Conservation (phyloP, 2,797 vertebrate genomes). For the Poecilia picta region DNA sequence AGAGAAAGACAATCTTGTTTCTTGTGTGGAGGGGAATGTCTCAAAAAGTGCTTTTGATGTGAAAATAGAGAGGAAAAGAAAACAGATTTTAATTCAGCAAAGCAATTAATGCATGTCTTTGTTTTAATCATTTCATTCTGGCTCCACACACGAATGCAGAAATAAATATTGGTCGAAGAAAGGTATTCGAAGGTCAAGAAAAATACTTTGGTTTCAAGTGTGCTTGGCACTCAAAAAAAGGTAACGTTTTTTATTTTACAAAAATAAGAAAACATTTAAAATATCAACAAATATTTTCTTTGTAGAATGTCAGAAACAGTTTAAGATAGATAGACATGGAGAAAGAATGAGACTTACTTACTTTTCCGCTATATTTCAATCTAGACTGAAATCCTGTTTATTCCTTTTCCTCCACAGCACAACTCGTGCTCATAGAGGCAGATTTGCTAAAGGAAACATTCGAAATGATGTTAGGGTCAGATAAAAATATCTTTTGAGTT, state of each 20-base stretch:
- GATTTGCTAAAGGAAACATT: not conserved
- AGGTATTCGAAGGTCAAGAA: slow-evolving; percentile 10
- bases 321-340: not conserved
- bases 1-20: slow-evolving; percentile 59
- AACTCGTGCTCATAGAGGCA: not conserved
- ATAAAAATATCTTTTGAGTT: not conserved
- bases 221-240: not conserved
- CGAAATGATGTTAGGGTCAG: not conserved
- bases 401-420: not conserved
- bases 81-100: slow-evolving; percentile 15
- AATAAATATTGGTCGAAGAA: not conserved
- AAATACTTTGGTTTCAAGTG: slow-evolving; percentile 5
- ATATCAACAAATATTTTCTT: not conserved
- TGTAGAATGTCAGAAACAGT: no score
- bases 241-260: not conserved
- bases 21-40: slow-evolving; percentile 13
- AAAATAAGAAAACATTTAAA: not conserved
- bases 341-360: not conserved
- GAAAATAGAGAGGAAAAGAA: not conserved
- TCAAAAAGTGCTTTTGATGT: not conserved
- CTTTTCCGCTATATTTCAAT: not conserved
- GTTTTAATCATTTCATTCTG: slow-evolving; percentile 15
- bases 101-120: slow-evolving; percentile 21
- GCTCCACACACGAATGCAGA: slow-evolving; percentile 11
- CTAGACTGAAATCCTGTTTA: not conserved